A percentile compares a stretch with the other conserved stretches of the same genome.
Evolutionary conservation across 2,888 invertebrate species (phyloP).

Genomic region (Apoda limacodes): DNA sequence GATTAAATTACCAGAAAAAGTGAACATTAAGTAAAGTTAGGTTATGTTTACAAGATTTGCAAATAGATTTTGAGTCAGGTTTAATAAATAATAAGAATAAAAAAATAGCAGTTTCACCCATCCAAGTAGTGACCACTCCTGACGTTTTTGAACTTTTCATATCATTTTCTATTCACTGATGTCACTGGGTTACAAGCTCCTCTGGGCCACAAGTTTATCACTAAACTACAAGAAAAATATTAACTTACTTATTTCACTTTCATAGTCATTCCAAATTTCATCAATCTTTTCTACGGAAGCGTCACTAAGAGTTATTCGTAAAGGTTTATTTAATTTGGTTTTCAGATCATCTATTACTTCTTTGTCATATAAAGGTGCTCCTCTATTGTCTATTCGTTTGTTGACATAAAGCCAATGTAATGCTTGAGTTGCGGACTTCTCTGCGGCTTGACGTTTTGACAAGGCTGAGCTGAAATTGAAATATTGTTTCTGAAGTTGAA

Average conservation of each 20-base stretch:
- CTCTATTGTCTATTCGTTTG: constrained; percentile 53
- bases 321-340: constrained; percentile 33
- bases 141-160: too few relatives aligned
- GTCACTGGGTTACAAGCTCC: too few relatives aligned
- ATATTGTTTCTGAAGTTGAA: too few relatives aligned
- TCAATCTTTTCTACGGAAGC: constrained; percentile 43
- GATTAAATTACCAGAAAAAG: too few relatives aligned
- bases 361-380: constrained; percentile 58
- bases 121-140: too few relatives aligned
- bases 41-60: too few relatives aligned
- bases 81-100: too few relatives aligned
- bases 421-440: constrained; percentile 63
- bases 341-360: constrained; percentile 38
- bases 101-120: too few relatives aligned
- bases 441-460: constrained; percentile 66
- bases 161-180: too few relatives aligned
- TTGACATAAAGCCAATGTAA: constrained; percentile 64
- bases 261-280: constrained; percentile 50
- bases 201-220: too few relatives aligned
- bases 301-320: constrained; percentile 36
- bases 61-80: too few relatives aligned
- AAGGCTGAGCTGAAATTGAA: constrained; percentile 38
- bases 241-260: constrained; percentile 52
- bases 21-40: too few relatives aligned
- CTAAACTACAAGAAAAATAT: constrained; percentile 1